Evolutionary conservation across 2,113 vertebrate species (phyloP).

Genomic region (Oreotrochilus melanogaster): DNA sequence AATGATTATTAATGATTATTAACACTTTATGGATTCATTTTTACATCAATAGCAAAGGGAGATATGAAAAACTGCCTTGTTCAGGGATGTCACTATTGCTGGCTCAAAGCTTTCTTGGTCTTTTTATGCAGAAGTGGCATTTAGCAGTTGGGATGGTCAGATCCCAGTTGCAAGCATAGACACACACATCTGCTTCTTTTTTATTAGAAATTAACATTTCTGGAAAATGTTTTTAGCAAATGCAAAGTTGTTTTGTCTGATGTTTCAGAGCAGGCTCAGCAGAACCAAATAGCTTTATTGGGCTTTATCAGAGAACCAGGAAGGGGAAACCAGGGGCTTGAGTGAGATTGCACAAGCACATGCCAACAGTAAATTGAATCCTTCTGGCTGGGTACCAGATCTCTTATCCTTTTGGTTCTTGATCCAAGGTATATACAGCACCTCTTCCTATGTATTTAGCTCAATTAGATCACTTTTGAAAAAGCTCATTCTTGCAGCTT

Average conservation of each 20-base stretch:
- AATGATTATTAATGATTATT: neutral
- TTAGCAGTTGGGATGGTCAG: neutral
- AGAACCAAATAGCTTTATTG: neutral
- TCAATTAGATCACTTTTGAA: neutral
- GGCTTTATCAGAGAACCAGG: neutral
- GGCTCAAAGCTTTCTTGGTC: neutral
- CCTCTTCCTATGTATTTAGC: neutral
- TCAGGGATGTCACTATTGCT: neutral
- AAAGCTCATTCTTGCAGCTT: neutral
- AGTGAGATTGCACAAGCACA: accelerated
- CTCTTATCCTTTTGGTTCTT: neutral
- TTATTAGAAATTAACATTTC: neutral
- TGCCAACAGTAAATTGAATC: neutral
- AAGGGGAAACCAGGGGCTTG: neutral
- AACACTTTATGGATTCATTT: neutral
- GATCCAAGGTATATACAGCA: neutral
- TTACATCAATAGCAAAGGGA: neutral
- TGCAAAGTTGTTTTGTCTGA: neutral
- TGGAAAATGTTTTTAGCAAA: neutral
- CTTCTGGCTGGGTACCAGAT: neutral
- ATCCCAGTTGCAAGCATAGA: neutral
- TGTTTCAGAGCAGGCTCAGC: neutral
- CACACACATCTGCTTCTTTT: neutral
- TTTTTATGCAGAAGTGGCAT: neutral
- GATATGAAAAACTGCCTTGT: neutral